phyloP scores from a whole-genome alignment of 2,888 invertebrate genomes.

The Macaria liturata region DNA sequence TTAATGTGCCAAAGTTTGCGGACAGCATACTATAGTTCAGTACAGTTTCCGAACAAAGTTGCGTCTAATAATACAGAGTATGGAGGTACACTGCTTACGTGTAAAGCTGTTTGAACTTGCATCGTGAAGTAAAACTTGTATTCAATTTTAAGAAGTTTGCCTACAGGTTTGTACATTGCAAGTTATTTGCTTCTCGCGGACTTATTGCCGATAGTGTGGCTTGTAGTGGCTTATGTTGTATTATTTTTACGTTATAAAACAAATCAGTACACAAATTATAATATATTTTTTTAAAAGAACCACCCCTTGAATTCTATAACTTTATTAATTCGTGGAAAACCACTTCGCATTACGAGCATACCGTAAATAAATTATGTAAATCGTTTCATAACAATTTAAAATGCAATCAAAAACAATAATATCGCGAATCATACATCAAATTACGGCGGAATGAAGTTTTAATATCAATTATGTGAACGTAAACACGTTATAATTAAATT shows the following conservation, averaged over 20 bases:
- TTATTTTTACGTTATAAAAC: too few relatives aligned
- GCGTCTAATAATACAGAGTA: background rate
- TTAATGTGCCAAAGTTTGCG: conserved; percentile 31
- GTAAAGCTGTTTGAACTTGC: conserved; percentile 1
- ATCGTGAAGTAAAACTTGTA: background rate
- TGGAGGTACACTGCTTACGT: background rate
- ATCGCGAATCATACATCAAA: conserved; percentile 33
- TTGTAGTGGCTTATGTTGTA: too few relatives aligned
- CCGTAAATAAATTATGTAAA: conserved; percentile 28
- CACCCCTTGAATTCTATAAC: too few relatives aligned
- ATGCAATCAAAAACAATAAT: conserved; percentile 33
- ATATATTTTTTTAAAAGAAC: too few relatives aligned
- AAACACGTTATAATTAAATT: conserved; percentile 34
- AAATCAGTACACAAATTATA: too few relatives aligned
- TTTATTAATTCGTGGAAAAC: too few relatives aligned
- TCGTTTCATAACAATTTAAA: conserved; percentile 28
- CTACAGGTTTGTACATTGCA: too few relatives aligned
- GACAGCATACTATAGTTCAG: conserved; percentile 22
- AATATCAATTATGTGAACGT: conserved; percentile 36
- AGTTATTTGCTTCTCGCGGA: too few relatives aligned
- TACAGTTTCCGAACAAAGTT: conserved; percentile 6
- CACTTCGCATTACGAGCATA: background rate
- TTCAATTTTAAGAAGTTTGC: background rate
- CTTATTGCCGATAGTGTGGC: too few relatives aligned
- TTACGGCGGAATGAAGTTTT: conserved; percentile 34